phyloP scores from a whole-genome alignment of 2,797 vertebrate genomes.

The Anas flavirostris region DNA sequence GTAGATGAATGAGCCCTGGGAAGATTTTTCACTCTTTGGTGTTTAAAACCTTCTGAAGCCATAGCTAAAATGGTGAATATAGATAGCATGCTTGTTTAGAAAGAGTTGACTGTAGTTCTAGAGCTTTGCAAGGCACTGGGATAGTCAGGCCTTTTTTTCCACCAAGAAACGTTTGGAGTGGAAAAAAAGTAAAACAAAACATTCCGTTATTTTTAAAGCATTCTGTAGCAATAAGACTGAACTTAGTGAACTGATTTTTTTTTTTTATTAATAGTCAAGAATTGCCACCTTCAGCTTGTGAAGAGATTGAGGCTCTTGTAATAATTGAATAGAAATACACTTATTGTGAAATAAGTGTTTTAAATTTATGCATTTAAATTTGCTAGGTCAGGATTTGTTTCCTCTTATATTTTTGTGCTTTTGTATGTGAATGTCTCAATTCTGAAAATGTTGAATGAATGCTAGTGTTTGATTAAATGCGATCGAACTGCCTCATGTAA shows the following conservation, averaged over 20 bases:
- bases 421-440: background rate
- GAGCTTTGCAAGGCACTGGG: background rate
- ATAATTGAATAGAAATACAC: background rate
- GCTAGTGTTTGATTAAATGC: background rate
- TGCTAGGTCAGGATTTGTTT: background rate
- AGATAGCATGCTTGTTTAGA: slow-evolving; percentile 1
- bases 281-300: background rate
- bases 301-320: background rate
- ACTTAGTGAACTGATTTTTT: background rate
- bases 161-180: background rate
- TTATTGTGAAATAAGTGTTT: background rate
- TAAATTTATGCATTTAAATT: background rate
- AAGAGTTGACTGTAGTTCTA: slow-evolving; percentile 34
- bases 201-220: background rate
- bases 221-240: background rate
- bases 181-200: background rate
- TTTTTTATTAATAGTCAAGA: background rate
- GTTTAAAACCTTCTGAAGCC: background rate
- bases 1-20: slow-evolving; percentile 38
- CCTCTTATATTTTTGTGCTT: background rate
- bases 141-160: background rate
- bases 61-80: background rate
- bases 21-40: background rate
- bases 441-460: background rate
- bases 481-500: background rate